Conservation (phyloP, 2,113 vertebrate genomes). For the Menura novaehollandiae region DNA sequence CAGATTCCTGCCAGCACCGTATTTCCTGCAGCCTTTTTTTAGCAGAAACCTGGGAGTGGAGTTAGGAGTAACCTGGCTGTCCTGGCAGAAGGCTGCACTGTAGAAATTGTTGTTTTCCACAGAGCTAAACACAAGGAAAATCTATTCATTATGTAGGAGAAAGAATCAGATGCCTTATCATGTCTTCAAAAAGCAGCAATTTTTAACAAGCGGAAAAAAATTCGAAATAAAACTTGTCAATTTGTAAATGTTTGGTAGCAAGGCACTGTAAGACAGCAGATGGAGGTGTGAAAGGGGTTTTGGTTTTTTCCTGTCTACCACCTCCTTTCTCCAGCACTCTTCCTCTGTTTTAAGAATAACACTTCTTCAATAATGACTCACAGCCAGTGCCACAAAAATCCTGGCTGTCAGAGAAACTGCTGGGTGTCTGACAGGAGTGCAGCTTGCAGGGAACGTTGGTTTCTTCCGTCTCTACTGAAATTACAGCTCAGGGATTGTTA, state of each 20-base stretch:
- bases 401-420: background rate
- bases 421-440: background rate
- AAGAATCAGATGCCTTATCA: too few relatives aligned
- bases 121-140: background rate
- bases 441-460: background rate
- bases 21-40: background rate
- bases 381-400: background rate
- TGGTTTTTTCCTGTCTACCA: constrained; percentile 19
- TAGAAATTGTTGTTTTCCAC: background rate
- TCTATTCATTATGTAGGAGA: background rate
- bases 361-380: constrained; percentile 2
- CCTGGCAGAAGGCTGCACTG: background rate
- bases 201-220: background rate
- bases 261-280: background rate
- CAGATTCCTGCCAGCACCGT: background rate
- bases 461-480: background rate
- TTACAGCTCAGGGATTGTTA: background rate
- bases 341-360: constrained; percentile 28
- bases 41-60: background rate
- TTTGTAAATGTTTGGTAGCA: background rate
- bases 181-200: background rate
- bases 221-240: background rate
- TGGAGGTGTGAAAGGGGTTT: background rate
- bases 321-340: background rate
- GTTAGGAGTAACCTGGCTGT: background rate